Evolutionary conservation across 2,113 vertebrate species (phyloP).

Genomic region (Empidonax traillii): DNA sequence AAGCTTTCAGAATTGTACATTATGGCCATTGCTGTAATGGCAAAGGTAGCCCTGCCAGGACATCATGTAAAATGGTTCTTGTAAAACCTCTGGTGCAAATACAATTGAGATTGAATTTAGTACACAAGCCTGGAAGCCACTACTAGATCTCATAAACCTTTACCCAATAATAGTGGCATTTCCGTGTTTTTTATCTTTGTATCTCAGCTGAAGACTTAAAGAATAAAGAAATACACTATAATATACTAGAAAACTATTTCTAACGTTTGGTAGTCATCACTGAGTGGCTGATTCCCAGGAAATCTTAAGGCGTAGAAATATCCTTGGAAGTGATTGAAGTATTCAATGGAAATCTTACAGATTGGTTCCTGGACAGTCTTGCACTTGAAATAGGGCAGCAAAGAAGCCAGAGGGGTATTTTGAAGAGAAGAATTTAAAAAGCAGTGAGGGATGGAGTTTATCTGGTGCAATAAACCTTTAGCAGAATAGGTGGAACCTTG

Average conservation of each 20-base stretch:
- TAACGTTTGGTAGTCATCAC: neutral
- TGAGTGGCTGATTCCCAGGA: neutral
- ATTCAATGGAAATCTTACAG: neutral
- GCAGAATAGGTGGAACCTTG: neutral
- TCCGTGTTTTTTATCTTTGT: neutral
- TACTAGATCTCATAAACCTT: neutral
- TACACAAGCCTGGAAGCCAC: neutral
- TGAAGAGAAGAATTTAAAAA: neutral
- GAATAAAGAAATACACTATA: neutral
- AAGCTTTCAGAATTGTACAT: neutral
- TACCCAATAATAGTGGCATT: neutral
- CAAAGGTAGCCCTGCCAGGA: neutral
- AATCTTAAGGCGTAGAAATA: neutral
- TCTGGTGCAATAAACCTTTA: neutral
- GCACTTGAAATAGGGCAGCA: neutral
- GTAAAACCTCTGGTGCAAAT: neutral
- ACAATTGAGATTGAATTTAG: neutral
- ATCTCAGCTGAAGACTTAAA: neutral
- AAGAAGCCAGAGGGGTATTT: neutral
- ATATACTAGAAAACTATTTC: neutral
- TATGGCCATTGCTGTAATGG: neutral
- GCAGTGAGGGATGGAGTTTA: neutral
- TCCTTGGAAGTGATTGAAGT: neutral
- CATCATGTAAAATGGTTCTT: neutral
- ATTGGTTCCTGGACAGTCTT: neutral